Conservation (phyloP, 2,797 vertebrate genomes). For the Acanthurus leucopareius region DNA sequence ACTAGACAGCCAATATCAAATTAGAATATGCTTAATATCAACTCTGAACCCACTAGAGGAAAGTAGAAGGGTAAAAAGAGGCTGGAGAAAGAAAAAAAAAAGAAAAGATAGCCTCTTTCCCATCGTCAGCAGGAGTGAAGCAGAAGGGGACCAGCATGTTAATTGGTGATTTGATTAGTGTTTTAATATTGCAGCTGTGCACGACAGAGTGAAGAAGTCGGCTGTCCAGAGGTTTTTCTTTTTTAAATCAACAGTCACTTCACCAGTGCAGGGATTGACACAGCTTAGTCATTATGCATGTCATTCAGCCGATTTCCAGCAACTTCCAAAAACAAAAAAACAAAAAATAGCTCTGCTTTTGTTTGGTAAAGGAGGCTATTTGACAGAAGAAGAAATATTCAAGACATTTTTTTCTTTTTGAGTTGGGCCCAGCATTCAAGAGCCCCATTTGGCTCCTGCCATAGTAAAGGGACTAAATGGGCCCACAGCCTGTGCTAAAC, state of each 20-base stretch:
- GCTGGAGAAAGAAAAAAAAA: conserved; percentile 20
- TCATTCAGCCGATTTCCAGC: conserved; percentile 38
- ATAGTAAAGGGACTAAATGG: conserved; percentile 24
- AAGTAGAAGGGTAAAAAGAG: conserved; percentile 40
- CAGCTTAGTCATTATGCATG: conserved; percentile 20
- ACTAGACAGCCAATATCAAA: conserved; percentile 53
- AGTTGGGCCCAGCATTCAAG: conserved; percentile 27
- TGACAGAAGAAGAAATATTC: conserved; percentile 40
- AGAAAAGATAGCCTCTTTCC: conserved; percentile 55
- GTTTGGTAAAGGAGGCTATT: conserved; percentile 27
- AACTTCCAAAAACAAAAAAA: background rate
- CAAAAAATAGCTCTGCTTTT: background rate
- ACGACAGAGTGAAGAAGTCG: conserved; percentile 52
- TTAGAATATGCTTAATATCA: conserved; percentile 64
- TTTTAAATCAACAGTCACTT: conserved; percentile 45
- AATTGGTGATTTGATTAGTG: conserved; percentile 85
- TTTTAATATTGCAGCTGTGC: conserved; percentile 85
- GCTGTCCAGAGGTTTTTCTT: conserved; percentile 46
- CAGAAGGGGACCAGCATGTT: conserved; percentile 78
- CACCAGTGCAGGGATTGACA: conserved; percentile 8
- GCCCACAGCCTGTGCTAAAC: conserved; percentile 18
- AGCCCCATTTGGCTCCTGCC: conserved; percentile 46
- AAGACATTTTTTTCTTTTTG: conserved; percentile 32
- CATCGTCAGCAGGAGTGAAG: conserved; percentile 76
- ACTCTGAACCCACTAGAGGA: conserved; percentile 54